phyloP scores from a whole-genome alignment of 2,797 vertebrate genomes.

The Acipenser ruthenus region DNA sequence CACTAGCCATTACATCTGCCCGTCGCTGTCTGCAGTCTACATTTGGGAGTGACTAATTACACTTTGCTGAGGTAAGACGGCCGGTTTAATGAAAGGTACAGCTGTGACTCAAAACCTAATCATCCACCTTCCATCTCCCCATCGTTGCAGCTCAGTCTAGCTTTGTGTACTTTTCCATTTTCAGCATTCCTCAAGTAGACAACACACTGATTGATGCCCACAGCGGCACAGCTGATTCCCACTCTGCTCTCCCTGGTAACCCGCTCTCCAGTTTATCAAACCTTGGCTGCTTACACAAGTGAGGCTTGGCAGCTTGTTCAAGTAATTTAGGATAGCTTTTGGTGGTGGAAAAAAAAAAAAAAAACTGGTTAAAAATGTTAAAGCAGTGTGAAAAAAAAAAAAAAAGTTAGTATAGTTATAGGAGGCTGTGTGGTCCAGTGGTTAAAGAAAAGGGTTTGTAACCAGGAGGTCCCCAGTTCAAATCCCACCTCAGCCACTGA shows the following conservation, averaged over 20 bases:
- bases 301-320: background rate
- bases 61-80: slow-evolving; percentile 25
- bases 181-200: background rate
- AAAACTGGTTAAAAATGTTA: background rate
- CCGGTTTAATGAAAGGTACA: slow-evolving; percentile 21
- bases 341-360: background rate
- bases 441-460: no score
- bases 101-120: slow-evolving; percentile 24
- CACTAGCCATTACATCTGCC: background rate
- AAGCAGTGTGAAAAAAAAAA: no score
- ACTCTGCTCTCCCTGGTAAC: background rate
- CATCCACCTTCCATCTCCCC: slow-evolving; percentile 16
- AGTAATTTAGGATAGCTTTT: background rate
- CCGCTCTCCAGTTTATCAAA: background rate
- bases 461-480: no score
- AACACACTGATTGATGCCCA: slow-evolving; percentile 5
- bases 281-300: background rate
- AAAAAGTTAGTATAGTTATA: no score
- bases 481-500: no score
- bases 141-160: background rate
- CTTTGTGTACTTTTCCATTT: slow-evolving; percentile 11
- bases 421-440: no score
- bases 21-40: slow-evolving; percentile 21
- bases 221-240: background rate
- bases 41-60: slow-evolving; percentile 31